Evolutionary conservation across 2,797 vertebrate species (phyloP).

Genomic region (Brotula barbata): DNA sequence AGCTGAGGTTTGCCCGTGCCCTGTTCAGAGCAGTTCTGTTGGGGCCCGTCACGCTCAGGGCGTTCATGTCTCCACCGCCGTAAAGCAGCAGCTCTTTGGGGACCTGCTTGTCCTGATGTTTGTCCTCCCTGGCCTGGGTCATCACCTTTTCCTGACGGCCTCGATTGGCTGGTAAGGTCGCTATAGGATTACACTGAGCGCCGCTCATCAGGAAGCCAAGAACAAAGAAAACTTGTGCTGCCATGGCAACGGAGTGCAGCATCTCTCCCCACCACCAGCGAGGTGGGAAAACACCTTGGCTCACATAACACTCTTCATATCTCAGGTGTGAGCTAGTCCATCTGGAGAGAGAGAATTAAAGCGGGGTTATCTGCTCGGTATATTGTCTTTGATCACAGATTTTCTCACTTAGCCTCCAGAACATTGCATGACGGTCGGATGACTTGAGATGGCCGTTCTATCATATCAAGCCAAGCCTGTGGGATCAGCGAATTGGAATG

Average conservation of each 20-base stretch:
- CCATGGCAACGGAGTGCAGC: conserved; percentile 91
- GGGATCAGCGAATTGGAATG: conserved; percentile 63
- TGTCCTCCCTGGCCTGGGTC: conserved; percentile 69
- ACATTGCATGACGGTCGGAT: conserved; percentile 3
- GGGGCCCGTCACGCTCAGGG: conserved; percentile 76
- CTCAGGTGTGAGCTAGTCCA: conserved; percentile 80
- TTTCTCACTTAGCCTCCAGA: conserved; percentile 38
- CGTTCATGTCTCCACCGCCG: conserved; percentile 80
- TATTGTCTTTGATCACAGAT: conserved; percentile 51
- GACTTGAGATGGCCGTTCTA: conserved; percentile 28
- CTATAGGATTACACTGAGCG: conserved; percentile 86
- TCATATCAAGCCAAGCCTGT: conserved; percentile 40
- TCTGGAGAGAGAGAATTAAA: conserved; percentile 82
- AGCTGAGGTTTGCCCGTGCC: conserved; percentile 77
- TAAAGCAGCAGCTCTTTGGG: conserved; percentile 75
- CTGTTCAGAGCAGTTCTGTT: conserved; percentile 81
- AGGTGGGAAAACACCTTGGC: conserved; percentile 83
- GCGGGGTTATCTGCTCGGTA: conserved; percentile 59
- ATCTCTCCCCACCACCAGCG: conserved; percentile 88
- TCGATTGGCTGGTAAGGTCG: conserved; percentile 82
- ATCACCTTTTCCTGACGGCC: conserved; percentile 74
- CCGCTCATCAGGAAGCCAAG: conserved; percentile 88
- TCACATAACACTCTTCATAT: conserved; percentile 88
- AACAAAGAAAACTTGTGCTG: conserved; percentile 90
- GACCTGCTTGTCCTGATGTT: conserved; percentile 61